A percentile compares a stretch with the other conserved stretches of the same genome.
Conservation (phyloP, 2,888 invertebrate genomes). For the Caenorhabditis zanzibari region DNA sequence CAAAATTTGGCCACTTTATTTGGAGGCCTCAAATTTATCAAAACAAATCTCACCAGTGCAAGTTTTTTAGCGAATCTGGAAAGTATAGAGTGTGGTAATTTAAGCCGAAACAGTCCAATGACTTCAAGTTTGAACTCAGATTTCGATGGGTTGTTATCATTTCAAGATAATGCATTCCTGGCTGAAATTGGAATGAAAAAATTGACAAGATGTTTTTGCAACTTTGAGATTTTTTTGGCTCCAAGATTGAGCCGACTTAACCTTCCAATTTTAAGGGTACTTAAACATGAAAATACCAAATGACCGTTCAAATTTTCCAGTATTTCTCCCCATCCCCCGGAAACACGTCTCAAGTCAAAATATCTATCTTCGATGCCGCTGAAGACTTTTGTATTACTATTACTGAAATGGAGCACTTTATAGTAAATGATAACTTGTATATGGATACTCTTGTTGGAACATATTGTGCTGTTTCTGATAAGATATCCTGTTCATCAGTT, state of each 20-base stretch:
- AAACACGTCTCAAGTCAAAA: constrained; percentile 4
- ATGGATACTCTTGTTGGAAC: background rate
- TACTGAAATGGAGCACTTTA: constrained; percentile 2
- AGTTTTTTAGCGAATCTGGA: background rate
- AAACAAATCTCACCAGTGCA: too few species aligned
- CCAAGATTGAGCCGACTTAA: background rate
- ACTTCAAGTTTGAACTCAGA: too few species aligned
- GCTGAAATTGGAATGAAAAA: background rate
- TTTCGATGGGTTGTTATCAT: background rate
- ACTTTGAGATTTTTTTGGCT: background rate
- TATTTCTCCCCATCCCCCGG: background rate
- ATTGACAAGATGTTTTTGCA: background rate
- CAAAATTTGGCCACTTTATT: too few species aligned
- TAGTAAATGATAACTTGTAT: background rate
- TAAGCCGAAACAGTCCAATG: too few species aligned
- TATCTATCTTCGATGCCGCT: background rate
- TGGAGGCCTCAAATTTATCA: too few species aligned
- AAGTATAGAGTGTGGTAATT: background rate
- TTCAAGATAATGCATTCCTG: background rate
- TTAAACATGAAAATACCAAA: too few species aligned
- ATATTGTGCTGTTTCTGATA: background rate
- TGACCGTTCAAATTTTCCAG: background rate
- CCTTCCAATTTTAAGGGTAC: background rate
- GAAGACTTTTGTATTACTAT: background rate
- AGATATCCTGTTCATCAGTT: background rate